These are phyloP conservation scores for Sparidentex hasta DNA, from an alignment of 2,797 vertebrate genomes.

Conservation along the genomic window DNA sequence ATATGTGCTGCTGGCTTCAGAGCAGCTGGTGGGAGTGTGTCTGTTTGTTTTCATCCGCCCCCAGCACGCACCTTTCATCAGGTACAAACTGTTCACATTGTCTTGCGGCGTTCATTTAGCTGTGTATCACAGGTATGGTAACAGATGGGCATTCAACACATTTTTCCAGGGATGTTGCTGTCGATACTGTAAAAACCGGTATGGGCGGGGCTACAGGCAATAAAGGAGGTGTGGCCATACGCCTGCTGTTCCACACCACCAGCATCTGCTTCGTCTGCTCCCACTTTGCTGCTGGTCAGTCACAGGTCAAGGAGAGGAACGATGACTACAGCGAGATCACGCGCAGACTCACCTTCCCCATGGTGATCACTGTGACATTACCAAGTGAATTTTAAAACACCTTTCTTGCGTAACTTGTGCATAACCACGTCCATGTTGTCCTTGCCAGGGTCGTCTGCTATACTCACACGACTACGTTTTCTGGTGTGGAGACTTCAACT, in stretches of 20 bases:
- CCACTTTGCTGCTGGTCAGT: slow-evolving; percentile 98
- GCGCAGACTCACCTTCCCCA: slow-evolving; percentile 95
- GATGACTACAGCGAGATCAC: slow-evolving; percentile 97
- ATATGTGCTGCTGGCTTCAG: slow-evolving; percentile 96
- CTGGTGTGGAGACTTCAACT: slow-evolving; percentile 99
- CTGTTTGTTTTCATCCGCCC: slow-evolving; percentile 98
- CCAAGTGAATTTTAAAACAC: not conserved
- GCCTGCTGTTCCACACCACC: slow-evolving; percentile 97
- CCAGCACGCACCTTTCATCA: slow-evolving; percentile 94
- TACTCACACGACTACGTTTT: slow-evolving; percentile 99
- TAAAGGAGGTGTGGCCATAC: slow-evolving; percentile 97
- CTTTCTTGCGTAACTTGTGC: not conserved
- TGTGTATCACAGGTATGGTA: not conserved
- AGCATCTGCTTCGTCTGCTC: slow-evolving; percentile 99
- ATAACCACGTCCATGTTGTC: not conserved
- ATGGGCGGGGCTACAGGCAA: slow-evolving; percentile 99
- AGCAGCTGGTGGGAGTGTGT: slow-evolving; percentile 98
- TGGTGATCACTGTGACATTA: slow-evolving; percentile 86
- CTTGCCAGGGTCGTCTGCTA: slow-evolving; percentile 92
- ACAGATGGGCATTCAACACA: not conserved
- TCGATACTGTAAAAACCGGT: slow-evolving; percentile 98
- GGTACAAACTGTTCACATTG: slow-evolving; percentile 41
- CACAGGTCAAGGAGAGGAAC: slow-evolving; percentile 98
- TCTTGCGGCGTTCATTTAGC: not conserved
- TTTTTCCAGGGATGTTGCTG: slow-evolving; percentile 92